Conservation (phyloP, 64 coral and sea anemone species). For the Platygyra sinensis region DNA sequence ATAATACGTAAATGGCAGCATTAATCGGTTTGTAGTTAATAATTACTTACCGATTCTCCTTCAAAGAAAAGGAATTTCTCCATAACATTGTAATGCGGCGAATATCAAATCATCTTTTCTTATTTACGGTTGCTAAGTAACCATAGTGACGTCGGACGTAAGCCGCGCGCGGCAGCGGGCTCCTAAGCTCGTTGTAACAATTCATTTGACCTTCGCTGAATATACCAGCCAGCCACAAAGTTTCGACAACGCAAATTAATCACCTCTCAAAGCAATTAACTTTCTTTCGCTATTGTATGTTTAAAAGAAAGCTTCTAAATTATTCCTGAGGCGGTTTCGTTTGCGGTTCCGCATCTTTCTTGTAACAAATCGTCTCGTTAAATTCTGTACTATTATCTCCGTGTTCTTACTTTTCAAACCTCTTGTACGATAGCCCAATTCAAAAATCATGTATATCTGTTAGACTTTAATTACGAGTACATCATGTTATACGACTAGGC, state of each 20-base stretch:
- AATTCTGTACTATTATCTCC: neutral
- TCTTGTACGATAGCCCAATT: neutral
- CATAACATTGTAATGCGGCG: neutral
- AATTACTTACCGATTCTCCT: constrained; percentile 9
- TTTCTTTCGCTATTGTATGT: neutral
- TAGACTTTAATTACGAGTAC: too few relatives aligned
- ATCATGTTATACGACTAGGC: too few relatives aligned
- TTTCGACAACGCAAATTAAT: constrained; percentile 7
- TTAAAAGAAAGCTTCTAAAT: constrained; percentile 5
- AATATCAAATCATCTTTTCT: neutral
- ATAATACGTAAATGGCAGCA: neutral
- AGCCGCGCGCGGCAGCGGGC: neutral
- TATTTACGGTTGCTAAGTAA: constrained; percentile 11
- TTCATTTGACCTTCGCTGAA: neutral
- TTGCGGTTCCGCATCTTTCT: neutral
- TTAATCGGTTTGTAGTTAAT: constrained; percentile 27
- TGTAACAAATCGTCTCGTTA: neutral
- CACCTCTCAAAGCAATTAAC: constrained; percentile 15
- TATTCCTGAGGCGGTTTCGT: neutral
- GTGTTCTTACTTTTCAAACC: neutral
- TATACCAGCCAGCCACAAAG: neutral
- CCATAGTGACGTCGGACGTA: neutral
- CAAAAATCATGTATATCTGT: too few relatives aligned
- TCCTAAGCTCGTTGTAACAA: neutral
- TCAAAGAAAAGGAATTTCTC: constrained; percentile 6